These are phyloP conservation scores for Diplodus puntazzo DNA, from an alignment of 2,797 vertebrate species.

Conservation along the genomic window DNA sequence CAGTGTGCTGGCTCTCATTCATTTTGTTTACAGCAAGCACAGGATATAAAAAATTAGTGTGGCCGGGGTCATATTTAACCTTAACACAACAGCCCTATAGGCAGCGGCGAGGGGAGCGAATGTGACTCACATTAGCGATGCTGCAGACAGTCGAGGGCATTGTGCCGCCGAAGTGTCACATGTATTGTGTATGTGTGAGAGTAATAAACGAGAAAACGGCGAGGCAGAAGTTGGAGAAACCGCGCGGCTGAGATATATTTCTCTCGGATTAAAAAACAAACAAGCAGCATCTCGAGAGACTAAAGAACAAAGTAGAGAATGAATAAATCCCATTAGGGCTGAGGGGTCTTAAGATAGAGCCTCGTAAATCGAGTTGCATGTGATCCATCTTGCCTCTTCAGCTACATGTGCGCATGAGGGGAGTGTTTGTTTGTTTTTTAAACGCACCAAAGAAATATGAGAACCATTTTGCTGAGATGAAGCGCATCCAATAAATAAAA, in stretches of 20 bases:
- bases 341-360: conserved; percentile 56
- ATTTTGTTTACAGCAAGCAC: conserved; percentile 54
- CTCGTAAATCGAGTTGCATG: conserved; percentile 57
- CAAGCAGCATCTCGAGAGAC: conserved; percentile 57
- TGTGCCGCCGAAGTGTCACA: conserved; percentile 25
- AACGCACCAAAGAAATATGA: conserved; percentile 23
- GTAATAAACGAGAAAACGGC: neutral
- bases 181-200: conserved; percentile 4
- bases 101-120: conserved; percentile 11
- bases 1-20: conserved; percentile 36
- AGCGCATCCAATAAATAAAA: conserved; percentile 20
- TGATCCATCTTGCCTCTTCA: conserved; percentile 60
- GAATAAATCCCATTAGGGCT: conserved; percentile 57
- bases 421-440: conserved; percentile 30
- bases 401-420: conserved; percentile 10
- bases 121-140: conserved; percentile 55
- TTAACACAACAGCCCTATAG: conserved; percentile 28
- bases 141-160: conserved; percentile 29
- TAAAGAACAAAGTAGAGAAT: conserved; percentile 38
- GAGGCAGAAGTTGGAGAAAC: conserved; percentile 23
- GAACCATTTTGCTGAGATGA: conserved; percentile 9
- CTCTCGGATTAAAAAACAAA: conserved; percentile 48
- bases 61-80: conserved; percentile 46
- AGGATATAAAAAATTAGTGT: conserved; percentile 60
- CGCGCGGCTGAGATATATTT: conserved; percentile 42